Evolutionary conservation across 2,113 vertebrate species (phyloP).

Genomic region (Gavialis gangeticus): DNA sequence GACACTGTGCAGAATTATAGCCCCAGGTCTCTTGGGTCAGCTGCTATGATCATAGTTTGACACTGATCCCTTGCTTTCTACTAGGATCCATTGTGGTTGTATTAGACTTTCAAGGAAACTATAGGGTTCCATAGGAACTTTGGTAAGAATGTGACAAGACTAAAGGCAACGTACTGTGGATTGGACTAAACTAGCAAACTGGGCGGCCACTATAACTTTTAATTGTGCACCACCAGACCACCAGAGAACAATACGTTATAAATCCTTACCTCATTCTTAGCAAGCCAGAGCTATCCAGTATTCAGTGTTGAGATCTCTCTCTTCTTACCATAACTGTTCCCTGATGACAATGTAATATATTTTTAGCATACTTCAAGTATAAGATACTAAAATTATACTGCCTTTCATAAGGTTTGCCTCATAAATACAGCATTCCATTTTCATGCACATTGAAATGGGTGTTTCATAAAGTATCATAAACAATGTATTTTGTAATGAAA

Average conservation of each 20-base stretch:
- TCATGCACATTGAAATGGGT: background rate
- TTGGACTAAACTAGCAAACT: background rate
- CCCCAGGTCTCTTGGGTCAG: background rate
- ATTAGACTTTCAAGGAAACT: background rate
- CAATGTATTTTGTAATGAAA: conserved; percentile 55
- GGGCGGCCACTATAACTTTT: rapidly evolving
- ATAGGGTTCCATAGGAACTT: background rate
- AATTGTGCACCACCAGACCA: background rate
- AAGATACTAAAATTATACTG: conserved; percentile 37
- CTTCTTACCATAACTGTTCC: background rate
- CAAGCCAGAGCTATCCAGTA: background rate
- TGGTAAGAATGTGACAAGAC: rapidly evolving
- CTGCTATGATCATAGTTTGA: rapidly evolving
- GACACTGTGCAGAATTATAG: background rate
- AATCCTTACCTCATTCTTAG: background rate
- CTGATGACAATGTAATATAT: conserved; percentile 26
- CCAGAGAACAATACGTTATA: background rate
- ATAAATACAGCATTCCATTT: conserved; percentile 43
- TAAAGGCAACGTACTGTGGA: background rate
- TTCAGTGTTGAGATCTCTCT: background rate
- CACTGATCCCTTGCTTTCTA: rapidly evolving
- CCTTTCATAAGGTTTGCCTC: conserved; percentile 25
- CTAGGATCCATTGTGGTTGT: background rate
- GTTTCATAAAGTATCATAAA: conserved; percentile 56
- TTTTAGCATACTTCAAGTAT: conserved; percentile 41